phyloP scores from a whole-genome alignment of 2,888 invertebrate species.

The Ecdyonurus torrentis region DNA sequence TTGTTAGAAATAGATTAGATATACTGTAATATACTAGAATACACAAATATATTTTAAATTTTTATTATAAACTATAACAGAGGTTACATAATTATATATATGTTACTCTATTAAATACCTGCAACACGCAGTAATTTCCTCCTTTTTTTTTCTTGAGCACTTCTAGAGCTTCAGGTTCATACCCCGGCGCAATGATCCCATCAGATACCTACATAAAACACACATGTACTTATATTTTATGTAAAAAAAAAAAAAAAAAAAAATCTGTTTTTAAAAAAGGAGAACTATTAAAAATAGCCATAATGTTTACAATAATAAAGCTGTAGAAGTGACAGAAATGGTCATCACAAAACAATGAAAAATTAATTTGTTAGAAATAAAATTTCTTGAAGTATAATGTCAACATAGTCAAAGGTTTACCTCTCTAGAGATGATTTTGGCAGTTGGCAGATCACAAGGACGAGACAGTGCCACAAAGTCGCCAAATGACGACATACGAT shows the following conservation, averaged over 20 bases:
- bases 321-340: neutral
- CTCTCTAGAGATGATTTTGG: slow-evolving; percentile 69
- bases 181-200: slow-evolving; percentile 94
- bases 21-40: slow-evolving; percentile 10
- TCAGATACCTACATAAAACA: slow-evolving; percentile 80
- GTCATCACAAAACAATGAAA: neutral
- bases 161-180: slow-evolving; percentile 62
- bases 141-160: slow-evolving; percentile 88
- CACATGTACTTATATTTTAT: too few relatives aligned
- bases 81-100: too few relatives aligned
- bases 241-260: too few relatives aligned
- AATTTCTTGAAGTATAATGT: neutral
- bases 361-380: neutral
- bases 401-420: slow-evolving; percentile 25
- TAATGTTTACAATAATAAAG: too few relatives aligned
- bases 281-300: too few relatives aligned
- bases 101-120: slow-evolving; percentile 36
- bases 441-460: slow-evolving; percentile 75
- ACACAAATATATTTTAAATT: slow-evolving; percentile 4
- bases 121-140: slow-evolving; percentile 76
- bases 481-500: slow-evolving; percentile 98
- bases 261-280: too few relatives aligned
- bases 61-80: slow-evolving; percentile 11
- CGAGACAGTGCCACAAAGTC: slow-evolving; percentile 94
- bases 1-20: too few relatives aligned